Conservation (phyloP, 2,113 vertebrate species). For the Ia io region DNA sequence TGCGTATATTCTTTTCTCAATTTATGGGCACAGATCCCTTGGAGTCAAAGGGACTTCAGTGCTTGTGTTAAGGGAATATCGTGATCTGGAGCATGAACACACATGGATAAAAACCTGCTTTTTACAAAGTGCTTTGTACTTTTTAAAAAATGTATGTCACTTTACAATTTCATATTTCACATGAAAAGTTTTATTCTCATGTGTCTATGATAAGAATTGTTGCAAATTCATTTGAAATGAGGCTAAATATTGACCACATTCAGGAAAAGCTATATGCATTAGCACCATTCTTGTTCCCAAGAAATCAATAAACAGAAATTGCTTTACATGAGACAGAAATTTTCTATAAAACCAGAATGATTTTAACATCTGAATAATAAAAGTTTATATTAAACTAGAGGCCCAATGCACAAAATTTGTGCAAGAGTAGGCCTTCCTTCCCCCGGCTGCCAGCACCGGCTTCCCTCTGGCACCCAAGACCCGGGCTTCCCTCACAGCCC, state of each 20-base stretch:
- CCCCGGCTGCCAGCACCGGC: too few species aligned
- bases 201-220: not conserved
- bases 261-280: not conserved
- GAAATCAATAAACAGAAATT: conserved; percentile 14
- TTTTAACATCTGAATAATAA: conserved; percentile 21
- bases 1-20: conserved; percentile 53
- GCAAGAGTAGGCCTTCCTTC: too few species aligned
- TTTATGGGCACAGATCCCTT: conserved; percentile 52
- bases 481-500: too few species aligned
- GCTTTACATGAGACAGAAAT: not conserved
- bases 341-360: conserved; percentile 5
- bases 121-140: not conserved
- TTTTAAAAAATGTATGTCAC: not conserved
- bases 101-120: conserved; percentile 1
- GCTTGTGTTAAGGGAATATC: not conserved
- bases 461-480: too few species aligned
- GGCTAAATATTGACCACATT: not conserved
- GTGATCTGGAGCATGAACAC: conserved; percentile 37
- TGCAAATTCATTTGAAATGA: conserved; percentile 10
- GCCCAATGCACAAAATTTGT: too few species aligned
- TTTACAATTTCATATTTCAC: conserved; percentile 15
- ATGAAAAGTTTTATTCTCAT: not conserved
- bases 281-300: not conserved
- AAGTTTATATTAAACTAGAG: not conserved
- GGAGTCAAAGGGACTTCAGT: conserved; percentile 21